These are phyloP conservation scores for Capitulum mitella DNA, from an alignment of 2,888 invertebrate genomes.

Conservation along the genomic window DNA sequence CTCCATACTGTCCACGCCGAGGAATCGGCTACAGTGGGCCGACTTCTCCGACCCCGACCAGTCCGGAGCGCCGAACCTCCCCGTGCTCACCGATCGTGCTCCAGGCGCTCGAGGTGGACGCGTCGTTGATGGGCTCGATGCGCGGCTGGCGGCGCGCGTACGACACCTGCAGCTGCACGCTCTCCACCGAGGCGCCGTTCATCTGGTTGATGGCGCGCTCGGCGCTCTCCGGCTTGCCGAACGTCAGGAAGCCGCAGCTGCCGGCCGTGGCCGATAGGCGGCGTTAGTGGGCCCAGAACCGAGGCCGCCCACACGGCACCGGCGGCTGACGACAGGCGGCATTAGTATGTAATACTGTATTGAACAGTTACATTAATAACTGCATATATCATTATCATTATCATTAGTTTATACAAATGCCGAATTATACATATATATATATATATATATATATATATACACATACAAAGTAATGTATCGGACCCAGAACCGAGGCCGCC, in stretches of 20 bases:
- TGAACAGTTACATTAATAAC: too few relatives aligned
- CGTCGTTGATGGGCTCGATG: constrained; percentile 65
- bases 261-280: constrained; percentile 21
- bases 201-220: constrained; percentile 75
- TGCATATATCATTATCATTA: too few relatives aligned
- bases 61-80: too few relatives aligned
- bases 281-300: constrained; percentile 28
- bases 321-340: constrained; percentile 26
- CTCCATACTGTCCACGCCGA: not conserved
- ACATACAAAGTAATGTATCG: too few relatives aligned
- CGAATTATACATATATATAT: too few relatives aligned
- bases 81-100: constrained; percentile 58
- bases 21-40: not conserved
- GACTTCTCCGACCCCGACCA: too few relatives aligned
- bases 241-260: constrained; percentile 77
- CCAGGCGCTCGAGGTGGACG: constrained; percentile 67
- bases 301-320: too few relatives aligned
- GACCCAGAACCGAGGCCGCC: too few relatives aligned
- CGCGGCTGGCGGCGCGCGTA: constrained; percentile 71
- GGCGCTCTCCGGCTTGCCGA: constrained; percentile 79
- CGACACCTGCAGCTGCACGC: constrained; percentile 69
- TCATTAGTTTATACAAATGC: too few relatives aligned
- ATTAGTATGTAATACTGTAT: constrained; percentile 26
- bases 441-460: too few relatives aligned
- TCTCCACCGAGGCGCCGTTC: constrained; percentile 65